Evolutionary conservation across 2,113 vertebrate species (phyloP).

Genomic region (Macaca mulatta): DNA sequence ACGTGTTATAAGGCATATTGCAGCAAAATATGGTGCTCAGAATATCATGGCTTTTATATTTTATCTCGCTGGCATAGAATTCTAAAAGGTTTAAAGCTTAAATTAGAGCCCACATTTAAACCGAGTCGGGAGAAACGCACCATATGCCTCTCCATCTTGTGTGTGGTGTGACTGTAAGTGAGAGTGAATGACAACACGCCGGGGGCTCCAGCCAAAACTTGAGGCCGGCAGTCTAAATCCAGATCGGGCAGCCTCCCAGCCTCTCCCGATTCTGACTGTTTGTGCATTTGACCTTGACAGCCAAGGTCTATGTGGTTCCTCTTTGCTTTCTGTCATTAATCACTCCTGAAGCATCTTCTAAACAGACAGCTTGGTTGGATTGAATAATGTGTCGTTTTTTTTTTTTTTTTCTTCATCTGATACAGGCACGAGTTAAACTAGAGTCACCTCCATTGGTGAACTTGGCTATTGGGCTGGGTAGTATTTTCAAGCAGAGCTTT

Average conservation of each 20-base stretch:
- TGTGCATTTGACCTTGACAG: slow-evolving; percentile 36
- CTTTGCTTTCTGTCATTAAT: slow-evolving; percentile 47
- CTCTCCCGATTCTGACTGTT: neutral
- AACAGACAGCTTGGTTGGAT: slow-evolving; percentile 5
- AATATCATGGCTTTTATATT: slow-evolving; percentile 47
- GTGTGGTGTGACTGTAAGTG: slow-evolving; percentile 48
- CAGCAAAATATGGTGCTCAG: slow-evolving; percentile 46
- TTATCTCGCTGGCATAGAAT: slow-evolving; percentile 49
- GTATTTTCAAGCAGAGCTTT: neutral
- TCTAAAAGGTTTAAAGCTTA: slow-evolving; percentile 59
- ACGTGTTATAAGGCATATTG: neutral
- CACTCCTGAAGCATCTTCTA: slow-evolving; percentile 48
- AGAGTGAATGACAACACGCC: neutral
- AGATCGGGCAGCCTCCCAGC: neutral
- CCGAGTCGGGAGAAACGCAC: slow-evolving; percentile 2
- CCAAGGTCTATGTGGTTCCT: slow-evolving; percentile 5
- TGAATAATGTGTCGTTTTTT: slow-evolving; percentile 26
- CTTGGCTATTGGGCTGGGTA: neutral
- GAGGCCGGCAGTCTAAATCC: slow-evolving; percentile 26
- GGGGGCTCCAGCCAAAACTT: neutral
- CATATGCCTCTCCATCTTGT: slow-evolving; percentile 60
- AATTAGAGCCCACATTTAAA: slow-evolving; percentile 48
- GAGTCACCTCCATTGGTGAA: neutral
- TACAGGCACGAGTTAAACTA: neutral
- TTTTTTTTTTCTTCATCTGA: slow-evolving; percentile 14